Conservation (phyloP, 2,113 vertebrate species). For the Petaurus breviceps region DNA sequence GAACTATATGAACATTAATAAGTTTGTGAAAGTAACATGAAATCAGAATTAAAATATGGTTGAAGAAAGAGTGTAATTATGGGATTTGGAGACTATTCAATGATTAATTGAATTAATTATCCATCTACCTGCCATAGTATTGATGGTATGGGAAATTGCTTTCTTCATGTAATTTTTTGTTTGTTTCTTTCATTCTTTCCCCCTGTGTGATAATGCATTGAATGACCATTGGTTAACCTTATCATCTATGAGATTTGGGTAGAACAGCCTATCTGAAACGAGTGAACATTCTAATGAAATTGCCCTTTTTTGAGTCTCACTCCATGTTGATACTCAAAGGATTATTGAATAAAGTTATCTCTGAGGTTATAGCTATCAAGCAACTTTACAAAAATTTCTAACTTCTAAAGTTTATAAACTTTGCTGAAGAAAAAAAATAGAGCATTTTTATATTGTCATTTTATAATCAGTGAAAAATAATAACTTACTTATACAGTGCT, state of each 20-base stretch:
- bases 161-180: neutral
- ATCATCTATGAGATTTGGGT: neutral
- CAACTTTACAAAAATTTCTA: neutral
- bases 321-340: neutral
- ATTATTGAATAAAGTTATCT: constrained; percentile 31
- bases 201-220: neutral
- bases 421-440: neutral
- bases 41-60: neutral
- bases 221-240: neutral
- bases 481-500: neutral
- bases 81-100: neutral
- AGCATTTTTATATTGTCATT: neutral
- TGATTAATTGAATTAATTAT: neutral
- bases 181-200: neutral
- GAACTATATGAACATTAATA: neutral
- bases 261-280: neutral
- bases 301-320: neutral
- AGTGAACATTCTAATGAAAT: neutral
- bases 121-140: neutral
- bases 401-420: neutral
- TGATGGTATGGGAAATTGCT: neutral
- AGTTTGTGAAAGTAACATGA: neutral
- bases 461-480: neutral
- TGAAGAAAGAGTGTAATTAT: neutral
- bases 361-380: neutral